Evolutionary conservation across 2,888 invertebrate genomes (phyloP), one percentile per base, ranked within the genome.

Genomic region (Elegia similella): DNA sequence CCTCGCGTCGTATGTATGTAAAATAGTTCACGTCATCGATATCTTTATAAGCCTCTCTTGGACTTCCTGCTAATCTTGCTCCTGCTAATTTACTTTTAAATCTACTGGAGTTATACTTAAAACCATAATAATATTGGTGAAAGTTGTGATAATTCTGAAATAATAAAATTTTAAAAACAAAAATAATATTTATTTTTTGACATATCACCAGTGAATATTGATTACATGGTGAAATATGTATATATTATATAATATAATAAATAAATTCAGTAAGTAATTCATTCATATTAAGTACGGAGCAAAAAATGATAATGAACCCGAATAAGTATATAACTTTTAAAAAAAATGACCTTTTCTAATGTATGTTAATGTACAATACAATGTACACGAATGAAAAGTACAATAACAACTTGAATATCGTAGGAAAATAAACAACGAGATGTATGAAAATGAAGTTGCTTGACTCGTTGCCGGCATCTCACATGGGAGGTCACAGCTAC

Each of bases 21-120:
- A 82, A 78, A 76, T 82, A 78, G 59, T 67, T 66, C 59, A 62
- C 66, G 72, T 74, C 78, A 74, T 78, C 66, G 66, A 71, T 80
- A 80, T n/a, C 72, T 77, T 78, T 75, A 70, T 76, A 69, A 68
- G 70, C 68, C 70, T 71, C 66, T 59, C 59, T 59, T 74, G 71
- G 70, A 75, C 13, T 34, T 52, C 38, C 52, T 52, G 32, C 17
- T 17, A 44, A 12, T n/a, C n/a, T n/a, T n/a, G n/a, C n/a, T n/a
- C n/a, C n/a, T n/a, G n/a, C n/a, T n/a, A n/a, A 52, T 42, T 52
- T 34, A 52, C 52, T 52, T 52, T 52, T 23, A 6, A 38, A 7
- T 34, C 17, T 30, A 3, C 5, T n/a, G 29, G 1, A 47, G 3
- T 48, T 48, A 1, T 13, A 48, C 7, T n/a, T 10, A 29, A 29